phyloP scores from a whole-genome alignment of 2,888 invertebrate species.

The Pterostichus niger region DNA sequence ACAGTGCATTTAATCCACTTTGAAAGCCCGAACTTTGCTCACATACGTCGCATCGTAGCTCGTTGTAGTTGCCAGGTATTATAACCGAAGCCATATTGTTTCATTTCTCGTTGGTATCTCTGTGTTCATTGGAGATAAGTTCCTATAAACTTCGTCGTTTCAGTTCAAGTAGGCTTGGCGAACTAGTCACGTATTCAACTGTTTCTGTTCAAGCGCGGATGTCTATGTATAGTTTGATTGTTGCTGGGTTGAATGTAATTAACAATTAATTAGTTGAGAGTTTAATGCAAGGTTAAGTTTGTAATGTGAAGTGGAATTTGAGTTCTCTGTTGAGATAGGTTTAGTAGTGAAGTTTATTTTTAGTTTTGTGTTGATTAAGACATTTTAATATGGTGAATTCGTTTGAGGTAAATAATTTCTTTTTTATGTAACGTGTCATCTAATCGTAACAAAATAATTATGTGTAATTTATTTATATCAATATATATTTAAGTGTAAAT shows the following conservation, averaged over 20 bases:
- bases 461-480: background rate
- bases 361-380: background rate
- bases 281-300: constrained; percentile 8
- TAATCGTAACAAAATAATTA: no score
- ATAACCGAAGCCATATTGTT: constrained; percentile 7
- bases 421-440: no score
- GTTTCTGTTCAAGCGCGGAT: background rate
- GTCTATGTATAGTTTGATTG: constrained; percentile 5
- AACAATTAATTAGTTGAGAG: constrained; percentile 5
- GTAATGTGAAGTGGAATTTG: background rate
- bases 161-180: background rate
- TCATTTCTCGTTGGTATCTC: constrained; percentile 7
- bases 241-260: constrained; percentile 11
- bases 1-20: background rate
- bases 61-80: background rate
- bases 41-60: background rate
- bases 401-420: background rate
- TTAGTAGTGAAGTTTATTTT: background rate
- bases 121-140: background rate
- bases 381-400: background rate
- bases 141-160: constrained; percentile 6
- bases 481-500: no score
- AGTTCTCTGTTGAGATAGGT: background rate
- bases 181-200: background rate
- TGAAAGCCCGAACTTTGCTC: constrained; percentile 4